Evolutionary conservation across 2,113 vertebrate species (phyloP), one percentile per base, ranked within the genome.

Genomic region (Bettongia penicillata): DNA sequence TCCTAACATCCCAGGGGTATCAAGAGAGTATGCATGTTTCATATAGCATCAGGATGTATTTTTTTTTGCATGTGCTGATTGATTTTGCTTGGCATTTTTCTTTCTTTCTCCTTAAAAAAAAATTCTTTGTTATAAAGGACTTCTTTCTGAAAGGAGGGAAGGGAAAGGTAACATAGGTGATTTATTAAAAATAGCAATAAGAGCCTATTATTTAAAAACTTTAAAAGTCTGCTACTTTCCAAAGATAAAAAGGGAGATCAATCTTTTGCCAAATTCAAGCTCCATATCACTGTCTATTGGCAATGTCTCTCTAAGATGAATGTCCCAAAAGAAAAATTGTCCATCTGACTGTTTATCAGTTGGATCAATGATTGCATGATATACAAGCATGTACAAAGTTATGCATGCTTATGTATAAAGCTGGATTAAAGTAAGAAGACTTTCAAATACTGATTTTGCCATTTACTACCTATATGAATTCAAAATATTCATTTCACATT

Each of bases 391-490:
- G 50, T 31, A 37, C 26, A 53, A 52, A 90, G 26, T 28, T 51
- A n/a, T 61, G 28, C 53, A 53, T 8, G 5, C 91, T 12, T 43
- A 22, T 31, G 53, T 77, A 61, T 11, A 24, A 50, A 50, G 14
- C 50, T 47, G 47, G 53, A 92, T 94, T 91, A 1, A 7, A 92
- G 53, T 28, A 31, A 51, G 89, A 55, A 4, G 37, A 43, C n/a
- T 14, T 53, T 96, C 90, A 93, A 53, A 93, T 92, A 68, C 89
- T 11, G 52, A 2, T 14, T 91, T 10, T 84, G 90, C 91, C 90
- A 92, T 31, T 84, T 57, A 90, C 3, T 51, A 94, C 23, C 37
- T 89, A 14, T 50, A 11, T 68, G 61, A 37, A 37, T 11, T 68
- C 0, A 37, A 68, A 68, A 37, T 68, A 68, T 68, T 48, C 57